Evolutionary conservation across 2,797 vertebrate species (phyloP).

Genomic region (Chelonia mydas): DNA sequence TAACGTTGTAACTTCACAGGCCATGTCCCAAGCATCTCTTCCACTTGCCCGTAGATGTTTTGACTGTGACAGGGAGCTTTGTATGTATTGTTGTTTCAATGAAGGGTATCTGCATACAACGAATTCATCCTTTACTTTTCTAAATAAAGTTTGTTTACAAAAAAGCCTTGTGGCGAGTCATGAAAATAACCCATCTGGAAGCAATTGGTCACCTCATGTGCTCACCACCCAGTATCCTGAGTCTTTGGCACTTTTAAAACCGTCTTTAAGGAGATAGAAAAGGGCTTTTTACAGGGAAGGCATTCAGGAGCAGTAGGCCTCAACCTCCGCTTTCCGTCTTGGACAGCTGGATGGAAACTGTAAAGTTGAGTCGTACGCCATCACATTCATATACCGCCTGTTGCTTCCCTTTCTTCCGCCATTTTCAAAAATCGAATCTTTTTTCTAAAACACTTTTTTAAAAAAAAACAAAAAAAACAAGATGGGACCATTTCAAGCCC

Average conservation of each 20-base stretch:
- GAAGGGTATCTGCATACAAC: neutral
- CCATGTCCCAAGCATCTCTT: neutral
- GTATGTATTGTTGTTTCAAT: conserved; percentile 58
- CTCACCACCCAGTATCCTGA: neutral
- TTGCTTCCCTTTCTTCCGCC: neutral
- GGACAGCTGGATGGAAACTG: neutral
- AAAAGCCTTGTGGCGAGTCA: neutral
- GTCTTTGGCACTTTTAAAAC: neutral
- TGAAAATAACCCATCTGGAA: neutral
- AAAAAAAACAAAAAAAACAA: too few species aligned
- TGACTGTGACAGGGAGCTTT: conserved; percentile 35
- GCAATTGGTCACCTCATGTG: neutral
- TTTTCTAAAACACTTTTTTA: neutral
- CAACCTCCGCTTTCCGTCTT: neutral
- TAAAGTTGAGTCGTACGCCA: neutral
- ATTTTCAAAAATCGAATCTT: neutral
- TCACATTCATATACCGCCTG: neutral
- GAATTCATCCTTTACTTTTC: conserved; percentile 70
- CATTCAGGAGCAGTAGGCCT: neutral
- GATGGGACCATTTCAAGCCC: neutral
- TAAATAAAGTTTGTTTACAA: conserved; percentile 76
- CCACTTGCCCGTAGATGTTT: neutral
- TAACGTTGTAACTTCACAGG: conserved; percentile 7
- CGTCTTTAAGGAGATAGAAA: fast-evolving
- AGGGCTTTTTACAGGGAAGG: neutral